Evolutionary conservation across 2,113 vertebrate species (phyloP).

Genomic region (Copsychus sechellarum): DNA sequence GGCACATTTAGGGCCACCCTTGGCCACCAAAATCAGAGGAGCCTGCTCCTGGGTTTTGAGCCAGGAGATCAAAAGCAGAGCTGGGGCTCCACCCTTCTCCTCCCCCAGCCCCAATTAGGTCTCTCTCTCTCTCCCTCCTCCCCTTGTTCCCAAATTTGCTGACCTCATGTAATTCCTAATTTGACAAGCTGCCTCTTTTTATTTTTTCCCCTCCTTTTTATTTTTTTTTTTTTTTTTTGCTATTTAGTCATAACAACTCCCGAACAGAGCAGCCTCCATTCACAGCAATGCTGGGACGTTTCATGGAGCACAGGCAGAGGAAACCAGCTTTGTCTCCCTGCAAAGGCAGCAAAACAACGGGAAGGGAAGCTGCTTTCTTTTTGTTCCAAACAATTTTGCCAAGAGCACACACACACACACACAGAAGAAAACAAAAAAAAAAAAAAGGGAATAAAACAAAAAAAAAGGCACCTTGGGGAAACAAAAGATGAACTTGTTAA

Average conservation of each 20-base stretch:
- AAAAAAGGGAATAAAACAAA: no score
- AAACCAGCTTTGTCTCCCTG: slow-evolving; percentile 37
- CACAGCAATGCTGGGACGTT: slow-evolving; percentile 4
- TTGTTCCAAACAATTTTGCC: slow-evolving; percentile 22
- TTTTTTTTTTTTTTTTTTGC: background rate
- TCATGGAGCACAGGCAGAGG: background rate
- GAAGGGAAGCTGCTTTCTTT: slow-evolving; percentile 58
- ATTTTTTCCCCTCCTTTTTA: background rate
- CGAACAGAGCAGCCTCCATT: slow-evolving; percentile 23
- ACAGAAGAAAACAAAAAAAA: no score
- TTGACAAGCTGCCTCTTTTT: slow-evolving; percentile 22
- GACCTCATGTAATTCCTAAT: slow-evolving; percentile 65
- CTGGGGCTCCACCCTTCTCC: background rate
- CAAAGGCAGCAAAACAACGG: slow-evolving; percentile 52
- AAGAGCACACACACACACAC: background rate
- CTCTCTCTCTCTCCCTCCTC: slow-evolving; percentile 31
- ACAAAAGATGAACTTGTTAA: slow-evolving; percentile 50
- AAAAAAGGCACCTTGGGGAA: background rate
- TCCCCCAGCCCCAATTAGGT: slow-evolving; percentile 26
- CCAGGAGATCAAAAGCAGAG: background rate
- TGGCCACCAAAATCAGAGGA: background rate
- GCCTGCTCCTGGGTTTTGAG: background rate
- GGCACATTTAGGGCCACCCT: background rate
- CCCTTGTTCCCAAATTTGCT: slow-evolving; percentile 56
- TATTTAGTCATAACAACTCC: slow-evolving; percentile 42